Evolutionary conservation across 2,888 invertebrate species (phyloP).

Genomic region (Drosophila putrida): DNA sequence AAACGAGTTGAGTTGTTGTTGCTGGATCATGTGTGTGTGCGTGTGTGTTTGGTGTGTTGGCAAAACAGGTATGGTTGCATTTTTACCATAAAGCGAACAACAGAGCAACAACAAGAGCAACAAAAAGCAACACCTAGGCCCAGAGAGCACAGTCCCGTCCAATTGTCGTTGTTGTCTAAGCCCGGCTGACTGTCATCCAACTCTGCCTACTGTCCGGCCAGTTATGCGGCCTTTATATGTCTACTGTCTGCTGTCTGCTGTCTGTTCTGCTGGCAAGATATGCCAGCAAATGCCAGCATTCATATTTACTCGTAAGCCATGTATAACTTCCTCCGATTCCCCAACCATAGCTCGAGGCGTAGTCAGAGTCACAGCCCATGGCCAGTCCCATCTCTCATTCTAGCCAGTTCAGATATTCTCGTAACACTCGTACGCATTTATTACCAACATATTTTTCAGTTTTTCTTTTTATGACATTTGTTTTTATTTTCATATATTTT

Average conservation of each 20-base stretch:
- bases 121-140: conserved; percentile 79
- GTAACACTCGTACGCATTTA: conserved; percentile 64
- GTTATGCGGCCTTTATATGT: conserved; percentile 46
- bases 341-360: conserved; percentile 10
- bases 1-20: conserved; percentile 60
- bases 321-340: conserved; percentile 34
- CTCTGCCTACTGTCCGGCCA: conserved; percentile 57
- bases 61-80: conserved; percentile 82
- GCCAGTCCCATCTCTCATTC: conserved; percentile 35
- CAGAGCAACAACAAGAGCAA: conserved; percentile 57
- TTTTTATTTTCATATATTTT: conserved; percentile 19
- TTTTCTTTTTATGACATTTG: conserved; percentile 12
- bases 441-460: conserved; percentile 67
- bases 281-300: conserved; percentile 65
- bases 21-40: conserved; percentile 24
- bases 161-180: conserved; percentile 59
- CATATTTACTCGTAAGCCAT: conserved; percentile 61
- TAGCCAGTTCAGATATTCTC: conserved; percentile 38
- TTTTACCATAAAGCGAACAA: conserved; percentile 79
- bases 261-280: conserved; percentile 51
- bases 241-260: conserved; percentile 29
- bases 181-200: conserved; percentile 61
- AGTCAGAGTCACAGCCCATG: conserved; percentile 10
- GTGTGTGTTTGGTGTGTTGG: conserved; percentile 57
- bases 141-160: conserved; percentile 55